phyloP scores from a whole-genome alignment of 2,113 vertebrate species.

The Pogona vitticeps region DNA sequence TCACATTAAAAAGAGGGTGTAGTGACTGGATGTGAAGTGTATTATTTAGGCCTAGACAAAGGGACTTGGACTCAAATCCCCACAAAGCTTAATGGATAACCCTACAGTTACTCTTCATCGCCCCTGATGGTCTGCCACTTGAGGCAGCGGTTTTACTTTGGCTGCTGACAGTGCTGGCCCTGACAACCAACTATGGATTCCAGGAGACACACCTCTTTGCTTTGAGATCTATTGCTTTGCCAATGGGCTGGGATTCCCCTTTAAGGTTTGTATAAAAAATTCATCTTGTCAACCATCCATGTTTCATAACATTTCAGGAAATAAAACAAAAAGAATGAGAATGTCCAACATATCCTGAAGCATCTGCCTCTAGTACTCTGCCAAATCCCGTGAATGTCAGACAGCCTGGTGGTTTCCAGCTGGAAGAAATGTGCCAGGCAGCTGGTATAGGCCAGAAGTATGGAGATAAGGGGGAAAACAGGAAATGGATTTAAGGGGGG shows the following conservation, averaged over 20 bases:
- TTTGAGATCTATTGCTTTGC: background rate
- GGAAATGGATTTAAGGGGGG: background rate
- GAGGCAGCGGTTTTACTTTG: too few relatives aligned
- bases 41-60: too few relatives aligned
- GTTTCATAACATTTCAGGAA: constrained; percentile 7
- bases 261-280: constrained; percentile 5
- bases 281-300: background rate
- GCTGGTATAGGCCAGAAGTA: background rate
- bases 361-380: constrained; percentile 19
- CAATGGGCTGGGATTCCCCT: background rate
- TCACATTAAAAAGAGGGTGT: too few relatives aligned
- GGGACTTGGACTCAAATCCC: too few relatives aligned
- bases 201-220: background rate
- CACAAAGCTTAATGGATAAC: too few relatives aligned
- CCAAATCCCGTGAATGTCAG: constrained; percentile 14
- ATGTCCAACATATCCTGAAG: background rate
- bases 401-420: constrained; percentile 15
- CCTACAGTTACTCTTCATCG: too few relatives aligned
- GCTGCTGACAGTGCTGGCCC: too few relatives aligned
- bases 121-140: too few relatives aligned
- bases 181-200: background rate
- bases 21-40: too few relatives aligned
- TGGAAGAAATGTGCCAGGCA: background rate
- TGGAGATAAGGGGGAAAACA: background rate
- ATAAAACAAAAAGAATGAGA: constrained; percentile 13